These are phyloP conservation scores for Halcyon badia DNA, from an alignment of 2,797 vertebrate species.

Conservation along the genomic window DNA sequence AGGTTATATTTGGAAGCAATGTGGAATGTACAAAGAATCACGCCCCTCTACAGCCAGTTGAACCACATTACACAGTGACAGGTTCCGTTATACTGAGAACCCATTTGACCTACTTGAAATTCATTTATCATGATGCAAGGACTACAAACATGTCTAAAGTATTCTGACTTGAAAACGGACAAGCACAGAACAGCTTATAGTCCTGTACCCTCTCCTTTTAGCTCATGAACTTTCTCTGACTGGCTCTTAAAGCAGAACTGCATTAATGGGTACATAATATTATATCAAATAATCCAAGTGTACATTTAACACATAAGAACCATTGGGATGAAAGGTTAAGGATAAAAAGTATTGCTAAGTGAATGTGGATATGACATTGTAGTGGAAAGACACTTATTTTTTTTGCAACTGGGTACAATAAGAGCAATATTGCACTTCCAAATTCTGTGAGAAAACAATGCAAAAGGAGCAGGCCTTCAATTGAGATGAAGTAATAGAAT, in stretches of 20 bases:
- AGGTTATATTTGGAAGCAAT: background rate
- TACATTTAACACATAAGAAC: background rate
- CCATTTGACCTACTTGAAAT: background rate
- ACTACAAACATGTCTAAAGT: background rate
- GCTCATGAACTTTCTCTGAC: background rate
- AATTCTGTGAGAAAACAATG: background rate
- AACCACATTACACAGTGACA: background rate
- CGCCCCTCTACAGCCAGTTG: background rate
- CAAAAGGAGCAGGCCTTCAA: background rate
- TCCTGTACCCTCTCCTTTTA: background rate
- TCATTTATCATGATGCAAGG: background rate
- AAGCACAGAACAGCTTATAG: background rate
- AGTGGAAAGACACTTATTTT: background rate
- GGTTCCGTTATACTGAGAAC: background rate
- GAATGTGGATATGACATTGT: background rate
- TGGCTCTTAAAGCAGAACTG: background rate
- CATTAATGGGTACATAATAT: background rate
- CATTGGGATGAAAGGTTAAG: background rate
- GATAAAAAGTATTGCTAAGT: background rate
- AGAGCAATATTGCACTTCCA: background rate
- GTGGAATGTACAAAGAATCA: background rate
- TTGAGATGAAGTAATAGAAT: background rate
- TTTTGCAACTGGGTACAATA: background rate
- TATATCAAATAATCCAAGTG: background rate
- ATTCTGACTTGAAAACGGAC: background rate